Evolutionary conservation across 1,140 invertebrate species (phyloP).

Genomic region (Condylostylus longicornis): DNA sequence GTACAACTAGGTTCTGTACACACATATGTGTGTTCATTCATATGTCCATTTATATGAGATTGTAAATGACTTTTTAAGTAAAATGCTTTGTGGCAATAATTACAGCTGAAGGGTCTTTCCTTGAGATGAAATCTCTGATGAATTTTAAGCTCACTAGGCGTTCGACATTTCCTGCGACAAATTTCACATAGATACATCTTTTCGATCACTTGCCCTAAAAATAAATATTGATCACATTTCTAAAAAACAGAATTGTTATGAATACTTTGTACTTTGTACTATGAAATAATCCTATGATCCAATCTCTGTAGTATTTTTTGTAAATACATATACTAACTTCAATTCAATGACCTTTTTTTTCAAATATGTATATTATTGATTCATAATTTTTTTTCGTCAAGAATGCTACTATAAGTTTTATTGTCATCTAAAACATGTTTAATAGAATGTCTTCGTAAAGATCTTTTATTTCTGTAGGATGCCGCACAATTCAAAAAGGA

Average conservation of each 20-base stretch:
- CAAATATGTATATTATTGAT: too few species aligned
- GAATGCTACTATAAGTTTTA: too few species aligned
- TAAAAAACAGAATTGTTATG: background rate
- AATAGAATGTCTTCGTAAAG: too few species aligned
- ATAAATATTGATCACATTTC: background rate
- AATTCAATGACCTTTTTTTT: too few species aligned
- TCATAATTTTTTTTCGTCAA: too few species aligned
- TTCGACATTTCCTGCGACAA: conserved; percentile 4
- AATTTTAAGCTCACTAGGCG: conserved; percentile 2
- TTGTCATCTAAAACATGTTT: too few species aligned
- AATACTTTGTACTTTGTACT: background rate
- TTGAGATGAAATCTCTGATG: conserved; percentile 6
- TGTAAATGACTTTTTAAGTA: conserved; percentile 5
- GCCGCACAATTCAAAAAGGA: background rate
- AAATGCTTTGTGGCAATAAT: conserved; percentile 5
- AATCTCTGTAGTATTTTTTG: background rate
- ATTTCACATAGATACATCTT: conserved; percentile 2
- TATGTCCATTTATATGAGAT: conserved; percentile 7
- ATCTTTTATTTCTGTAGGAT: too few species aligned
- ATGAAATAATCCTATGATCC: background rate
- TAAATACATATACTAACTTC: background rate
- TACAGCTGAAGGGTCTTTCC: conserved; percentile 6
- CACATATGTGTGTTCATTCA: background rate
- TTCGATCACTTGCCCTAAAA: conserved; percentile 4
- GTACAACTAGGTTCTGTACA: conserved; percentile 3